Evolutionary conservation across 1,140 invertebrate species (phyloP).

Genomic region (Heliconius nattereri): DNA sequence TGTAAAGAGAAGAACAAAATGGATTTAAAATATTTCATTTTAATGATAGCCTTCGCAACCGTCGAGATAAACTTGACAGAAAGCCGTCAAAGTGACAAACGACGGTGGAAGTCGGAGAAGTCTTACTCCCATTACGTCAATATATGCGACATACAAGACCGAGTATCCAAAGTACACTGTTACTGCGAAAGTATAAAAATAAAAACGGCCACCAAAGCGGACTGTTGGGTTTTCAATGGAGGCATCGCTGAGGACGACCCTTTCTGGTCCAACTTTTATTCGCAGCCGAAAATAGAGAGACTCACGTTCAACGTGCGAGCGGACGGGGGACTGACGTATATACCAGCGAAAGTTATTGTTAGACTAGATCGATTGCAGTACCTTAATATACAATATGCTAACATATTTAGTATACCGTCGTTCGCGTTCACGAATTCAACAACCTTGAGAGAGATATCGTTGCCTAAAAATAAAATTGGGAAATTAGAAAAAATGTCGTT

Average conservation of each 20-base stretch:
- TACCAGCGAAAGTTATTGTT: constrained; percentile 86
- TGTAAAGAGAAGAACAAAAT: constrained; percentile 65
- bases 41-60: constrained; percentile 71
- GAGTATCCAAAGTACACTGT: constrained; percentile 77
- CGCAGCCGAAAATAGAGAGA: constrained; percentile 85
- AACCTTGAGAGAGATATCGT: constrained; percentile 84
- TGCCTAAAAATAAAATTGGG: constrained; percentile 86
- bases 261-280: constrained; percentile 87
- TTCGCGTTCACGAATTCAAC: constrained; percentile 88
- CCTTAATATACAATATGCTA: constrained; percentile 86
- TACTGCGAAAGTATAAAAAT: constrained; percentile 75
- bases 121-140: constrained; percentile 73
- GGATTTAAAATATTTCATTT: constrained; percentile 73
- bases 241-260: constrained; percentile 84
- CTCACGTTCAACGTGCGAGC: constrained; percentile 86
- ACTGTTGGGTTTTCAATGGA: constrained; percentile 86
- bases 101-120: constrained; percentile 72
- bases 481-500: constrained; percentile 85
- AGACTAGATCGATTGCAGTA: constrained; percentile 84
- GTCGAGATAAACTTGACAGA: constrained; percentile 75
- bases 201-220: constrained; percentile 76
- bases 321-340: constrained; percentile 84
- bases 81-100: constrained; percentile 73
- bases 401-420: constrained; percentile 84
- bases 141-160: constrained; percentile 77